phyloP scores from a whole-genome alignment of 2,888 invertebrate species.

The Epinotia ramella region DNA sequence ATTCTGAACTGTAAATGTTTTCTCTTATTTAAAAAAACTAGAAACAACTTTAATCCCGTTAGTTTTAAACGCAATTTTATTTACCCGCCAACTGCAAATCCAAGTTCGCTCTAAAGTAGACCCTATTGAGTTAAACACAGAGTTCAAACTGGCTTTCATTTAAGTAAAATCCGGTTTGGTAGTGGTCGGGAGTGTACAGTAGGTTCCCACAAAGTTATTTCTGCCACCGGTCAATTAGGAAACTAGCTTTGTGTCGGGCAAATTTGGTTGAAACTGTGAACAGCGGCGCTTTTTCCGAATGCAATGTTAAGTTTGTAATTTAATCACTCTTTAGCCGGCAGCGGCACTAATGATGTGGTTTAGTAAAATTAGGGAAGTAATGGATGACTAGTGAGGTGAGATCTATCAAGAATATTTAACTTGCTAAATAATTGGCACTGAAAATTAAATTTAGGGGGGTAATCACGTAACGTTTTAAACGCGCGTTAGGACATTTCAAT shows the following conservation, averaged over 20 bases:
- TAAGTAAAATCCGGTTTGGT: constrained; percentile 12
- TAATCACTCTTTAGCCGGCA: constrained; percentile 32
- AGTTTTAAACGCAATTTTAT: not conserved
- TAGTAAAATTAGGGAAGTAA: constrained; percentile 34
- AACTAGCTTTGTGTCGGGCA: not conserved
- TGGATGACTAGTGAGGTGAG: constrained; percentile 26
- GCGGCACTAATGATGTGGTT: constrained; percentile 40
- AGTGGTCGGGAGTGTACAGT: constrained; percentile 4
- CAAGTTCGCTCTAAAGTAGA: not conserved
- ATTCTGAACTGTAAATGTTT: not conserved
- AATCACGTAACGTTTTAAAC: too few relatives aligned
- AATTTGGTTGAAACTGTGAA: not conserved
- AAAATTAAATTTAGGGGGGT: too few relatives aligned
- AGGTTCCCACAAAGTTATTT: constrained; percentile 21
- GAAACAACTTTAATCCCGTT: not conserved
- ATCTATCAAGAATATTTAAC: not conserved
- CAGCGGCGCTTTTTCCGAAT: not conserved
- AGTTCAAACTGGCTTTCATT: constrained; percentile 13
- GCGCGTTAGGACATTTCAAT: too few relatives aligned
- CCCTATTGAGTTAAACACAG: not conserved
- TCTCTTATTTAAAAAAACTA: not conserved
- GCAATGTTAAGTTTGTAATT: constrained; percentile 24
- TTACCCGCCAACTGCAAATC: not conserved
- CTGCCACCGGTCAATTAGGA: constrained; percentile 12
- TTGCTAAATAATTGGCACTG: too few relatives aligned